Conservation (phyloP, 2,797 vertebrate genomes). For the Schizopygopsis pylzovi region DNA sequence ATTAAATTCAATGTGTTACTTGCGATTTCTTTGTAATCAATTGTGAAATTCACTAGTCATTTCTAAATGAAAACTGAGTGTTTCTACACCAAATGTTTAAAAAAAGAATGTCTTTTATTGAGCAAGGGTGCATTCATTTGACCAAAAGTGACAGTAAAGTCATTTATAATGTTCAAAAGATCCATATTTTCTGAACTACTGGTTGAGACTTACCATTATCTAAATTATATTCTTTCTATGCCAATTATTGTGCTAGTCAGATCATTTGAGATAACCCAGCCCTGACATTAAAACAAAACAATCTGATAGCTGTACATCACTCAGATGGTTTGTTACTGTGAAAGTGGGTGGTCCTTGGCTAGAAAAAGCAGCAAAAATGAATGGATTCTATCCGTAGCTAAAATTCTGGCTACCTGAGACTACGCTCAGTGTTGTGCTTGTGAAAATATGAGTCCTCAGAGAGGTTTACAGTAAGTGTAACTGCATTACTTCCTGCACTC, state of each 20-base stretch:
- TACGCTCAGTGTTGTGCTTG: background rate
- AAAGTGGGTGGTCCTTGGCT: background rate
- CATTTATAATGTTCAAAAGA: too few species aligned
- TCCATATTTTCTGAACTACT: background rate
- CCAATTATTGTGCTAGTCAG: background rate
- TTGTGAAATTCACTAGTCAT: too few species aligned
- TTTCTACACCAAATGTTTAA: background rate
- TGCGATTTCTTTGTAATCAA: too few species aligned
- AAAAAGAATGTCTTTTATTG: background rate
- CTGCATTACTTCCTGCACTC: conserved; percentile 24
- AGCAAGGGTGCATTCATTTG: background rate
- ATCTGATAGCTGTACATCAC: background rate
- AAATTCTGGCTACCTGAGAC: background rate
- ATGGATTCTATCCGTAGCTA: background rate
- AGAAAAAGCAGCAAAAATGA: background rate
- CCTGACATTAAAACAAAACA: background rate
- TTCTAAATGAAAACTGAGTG: background rate
- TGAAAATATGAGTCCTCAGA: conserved; percentile 28
- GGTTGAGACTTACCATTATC: background rate
- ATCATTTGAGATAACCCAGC: background rate
- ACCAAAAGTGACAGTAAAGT: too few species aligned
- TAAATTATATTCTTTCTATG: background rate
- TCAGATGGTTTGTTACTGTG: background rate
- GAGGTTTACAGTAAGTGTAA: conserved; percentile 6
- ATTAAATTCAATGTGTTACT: too few species aligned